Percentiles rank a stretch among this genome's conserved stretches.
Conservation (phyloP, 2,797 vertebrate genomes). For the Ceyx erithaca region DNA sequence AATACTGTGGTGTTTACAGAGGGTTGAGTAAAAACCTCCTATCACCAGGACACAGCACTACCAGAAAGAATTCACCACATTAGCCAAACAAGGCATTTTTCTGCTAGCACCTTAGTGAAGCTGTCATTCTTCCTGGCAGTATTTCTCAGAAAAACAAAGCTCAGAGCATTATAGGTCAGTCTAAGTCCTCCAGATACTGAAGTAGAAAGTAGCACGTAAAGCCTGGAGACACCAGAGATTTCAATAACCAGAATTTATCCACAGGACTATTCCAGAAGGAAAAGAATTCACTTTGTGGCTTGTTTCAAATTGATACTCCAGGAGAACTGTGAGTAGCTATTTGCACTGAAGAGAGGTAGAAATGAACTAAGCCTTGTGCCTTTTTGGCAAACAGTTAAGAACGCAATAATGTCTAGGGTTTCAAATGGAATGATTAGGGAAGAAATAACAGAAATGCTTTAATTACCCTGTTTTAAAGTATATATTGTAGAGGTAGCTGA, state of each 20-base stretch:
- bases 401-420: not conserved
- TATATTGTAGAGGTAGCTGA: constrained; percentile 94
- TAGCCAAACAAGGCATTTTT: not conserved
- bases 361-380: not conserved
- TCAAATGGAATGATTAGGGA: not conserved
- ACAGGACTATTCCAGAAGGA: not conserved
- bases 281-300: not conserved
- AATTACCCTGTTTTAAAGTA: constrained; percentile 91
- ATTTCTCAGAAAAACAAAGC: not conserved
- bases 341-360: not conserved
- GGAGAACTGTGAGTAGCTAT: not conserved
- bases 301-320: not conserved
- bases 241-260: not conserved
- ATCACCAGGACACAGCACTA: not conserved
- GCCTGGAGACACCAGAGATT: not conserved
- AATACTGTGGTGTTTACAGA: not conserved
- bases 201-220: not conserved
- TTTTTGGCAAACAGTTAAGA: not conserved
- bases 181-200: not conserved
- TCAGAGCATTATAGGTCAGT: not conserved
- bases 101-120: not conserved
- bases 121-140: not conserved
- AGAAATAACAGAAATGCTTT: not conserved
- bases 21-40: not conserved
- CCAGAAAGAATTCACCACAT: not conserved